Percentiles rank a stretch among this genome's conserved stretches.
Evolutionary conservation across 2,888 invertebrate genomes (phyloP).

Genomic region (Cheilosia pagana): DNA sequence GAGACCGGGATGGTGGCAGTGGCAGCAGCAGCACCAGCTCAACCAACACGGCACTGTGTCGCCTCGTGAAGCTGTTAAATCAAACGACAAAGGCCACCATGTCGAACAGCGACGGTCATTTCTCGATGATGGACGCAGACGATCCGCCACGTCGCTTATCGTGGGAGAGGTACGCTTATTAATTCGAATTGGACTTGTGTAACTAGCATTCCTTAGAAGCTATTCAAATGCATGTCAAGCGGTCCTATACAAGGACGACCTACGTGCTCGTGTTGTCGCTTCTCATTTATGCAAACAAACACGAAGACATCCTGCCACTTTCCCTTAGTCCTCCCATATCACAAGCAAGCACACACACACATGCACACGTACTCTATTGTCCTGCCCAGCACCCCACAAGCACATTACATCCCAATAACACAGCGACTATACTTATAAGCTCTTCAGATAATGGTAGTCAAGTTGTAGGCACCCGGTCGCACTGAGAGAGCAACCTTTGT

Average conservation of each 20-base stretch:
- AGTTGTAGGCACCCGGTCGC: conserved; percentile 41
- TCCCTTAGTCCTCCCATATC: conserved; percentile 70
- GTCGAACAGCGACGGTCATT: conserved; percentile 76
- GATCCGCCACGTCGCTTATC: conserved; percentile 85
- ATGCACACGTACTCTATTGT: too few relatives aligned
- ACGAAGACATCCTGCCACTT: conserved; percentile 59
- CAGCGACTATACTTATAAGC: conserved; percentile 62
- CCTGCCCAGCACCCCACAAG: conserved; percentile 57
- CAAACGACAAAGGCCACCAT: conserved; percentile 81
- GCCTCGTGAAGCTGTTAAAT: conserved; percentile 85
- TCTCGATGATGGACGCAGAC: conserved; percentile 82
- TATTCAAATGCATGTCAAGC: conserved; percentile 76
- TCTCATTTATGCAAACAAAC: conserved; percentile 54
- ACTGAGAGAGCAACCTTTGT: conserved; percentile 19
- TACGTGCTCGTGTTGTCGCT: conserved; percentile 33
- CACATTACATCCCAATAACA: conserved; percentile 76
- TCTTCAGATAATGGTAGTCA: conserved; percentile 67
- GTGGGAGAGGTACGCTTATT: conserved; percentile 84
- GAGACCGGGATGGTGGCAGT: conserved; percentile 72
- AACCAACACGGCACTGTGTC: conserved; percentile 84
- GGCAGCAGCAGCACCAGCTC: conserved; percentile 71
- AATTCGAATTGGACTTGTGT: conserved; percentile 57
- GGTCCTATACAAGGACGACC: conserved; percentile 3
- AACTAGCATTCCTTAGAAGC: conserved; percentile 56
- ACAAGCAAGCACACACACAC: conserved; percentile 25